A percentile compares a stretch with the other conserved stretches of the same genome.
Conservation (phyloP, 2,113 vertebrate species). For the Rana temporaria region DNA sequence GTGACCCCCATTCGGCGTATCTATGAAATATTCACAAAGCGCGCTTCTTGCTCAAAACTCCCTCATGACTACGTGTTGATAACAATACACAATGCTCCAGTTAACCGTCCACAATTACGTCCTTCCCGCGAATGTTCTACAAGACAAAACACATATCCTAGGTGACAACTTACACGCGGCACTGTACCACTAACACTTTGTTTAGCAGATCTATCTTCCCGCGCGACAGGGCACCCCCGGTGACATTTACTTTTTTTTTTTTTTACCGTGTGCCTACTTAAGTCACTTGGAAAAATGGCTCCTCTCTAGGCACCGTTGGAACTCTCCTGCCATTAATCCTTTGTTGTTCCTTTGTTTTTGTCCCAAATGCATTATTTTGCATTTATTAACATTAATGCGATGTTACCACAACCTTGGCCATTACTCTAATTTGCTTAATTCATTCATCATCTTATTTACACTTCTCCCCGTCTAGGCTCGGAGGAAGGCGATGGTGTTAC, state of each 20-base stretch:
- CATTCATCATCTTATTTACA: constrained; percentile 44
- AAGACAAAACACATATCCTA: background rate
- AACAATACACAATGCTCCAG: background rate
- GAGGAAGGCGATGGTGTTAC: background rate
- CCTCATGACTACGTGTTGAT: background rate
- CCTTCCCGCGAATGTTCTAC: background rate
- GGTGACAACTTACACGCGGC: background rate
- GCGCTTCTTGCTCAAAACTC: background rate
- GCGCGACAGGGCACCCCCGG: background rate
- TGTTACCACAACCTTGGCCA: constrained; percentile 35
- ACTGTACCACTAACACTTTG: background rate
- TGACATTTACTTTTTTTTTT: background rate
- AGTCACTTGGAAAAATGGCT: constrained; percentile 46
- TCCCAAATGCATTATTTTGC: constrained; percentile 51
- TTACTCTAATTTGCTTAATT: constrained; percentile 44
- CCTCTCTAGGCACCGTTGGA: background rate
- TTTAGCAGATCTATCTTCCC: constrained; percentile 1
- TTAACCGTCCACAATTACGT: background rate
- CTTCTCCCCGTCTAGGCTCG: too few species aligned
- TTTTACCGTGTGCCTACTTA: constrained; percentile 10
- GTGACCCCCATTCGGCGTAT: background rate
- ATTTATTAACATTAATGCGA: constrained; percentile 45
- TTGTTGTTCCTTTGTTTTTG: constrained; percentile 7
- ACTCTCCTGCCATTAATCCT: constrained; percentile 11
- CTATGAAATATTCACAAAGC: background rate